These are phyloP conservation scores for Xestoiulus laeticollis DNA, from an alignment of 2,888 invertebrate species.

Conservation along the genomic window DNA sequence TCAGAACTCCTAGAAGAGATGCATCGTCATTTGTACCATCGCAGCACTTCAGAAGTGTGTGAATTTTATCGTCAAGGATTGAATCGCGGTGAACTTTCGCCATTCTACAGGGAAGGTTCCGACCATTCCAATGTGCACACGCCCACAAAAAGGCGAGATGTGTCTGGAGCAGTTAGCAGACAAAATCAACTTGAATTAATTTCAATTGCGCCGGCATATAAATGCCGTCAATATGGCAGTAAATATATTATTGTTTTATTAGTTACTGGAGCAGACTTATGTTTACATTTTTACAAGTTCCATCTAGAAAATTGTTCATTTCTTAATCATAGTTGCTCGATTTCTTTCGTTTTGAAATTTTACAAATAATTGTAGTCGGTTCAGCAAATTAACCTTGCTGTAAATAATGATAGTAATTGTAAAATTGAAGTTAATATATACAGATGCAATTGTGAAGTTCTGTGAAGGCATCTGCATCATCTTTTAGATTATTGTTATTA, in stretches of 20 bases:
- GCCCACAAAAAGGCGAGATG: background rate
- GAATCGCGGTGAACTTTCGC: slow-evolving; percentile 63
- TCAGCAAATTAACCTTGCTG: too few species aligned
- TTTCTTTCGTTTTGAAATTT: too few species aligned
- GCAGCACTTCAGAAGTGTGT: slow-evolving; percentile 69
- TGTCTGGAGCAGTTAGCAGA: background rate
- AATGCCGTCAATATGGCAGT: slow-evolving; percentile 50
- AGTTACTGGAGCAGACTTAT: background rate
- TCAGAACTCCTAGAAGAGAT: slow-evolving; percentile 71
- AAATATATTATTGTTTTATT: slow-evolving; percentile 14
- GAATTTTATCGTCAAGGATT: slow-evolving; percentile 72
- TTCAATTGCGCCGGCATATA: slow-evolving; percentile 51
- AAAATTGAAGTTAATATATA: too few species aligned
- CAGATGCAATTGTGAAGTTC: background rate
- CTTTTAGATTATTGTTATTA: background rate
- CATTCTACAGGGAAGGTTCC: slow-evolving; percentile 69
- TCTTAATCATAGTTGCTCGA: too few species aligned
- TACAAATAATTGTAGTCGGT: too few species aligned
- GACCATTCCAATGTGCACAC: slow-evolving; percentile 64
- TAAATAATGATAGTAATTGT: too few species aligned
- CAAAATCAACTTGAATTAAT: slow-evolving; percentile 51
- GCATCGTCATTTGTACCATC: slow-evolving; percentile 76
- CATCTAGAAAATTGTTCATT: too few species aligned
- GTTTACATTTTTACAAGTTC: too few species aligned
- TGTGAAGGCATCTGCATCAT: background rate